Percentiles rank a stretch among this genome's conserved stretches.
Evolutionary conservation across 1,140 invertebrate species (phyloP).

Genomic region (Sitophilus oryzae): DNA sequence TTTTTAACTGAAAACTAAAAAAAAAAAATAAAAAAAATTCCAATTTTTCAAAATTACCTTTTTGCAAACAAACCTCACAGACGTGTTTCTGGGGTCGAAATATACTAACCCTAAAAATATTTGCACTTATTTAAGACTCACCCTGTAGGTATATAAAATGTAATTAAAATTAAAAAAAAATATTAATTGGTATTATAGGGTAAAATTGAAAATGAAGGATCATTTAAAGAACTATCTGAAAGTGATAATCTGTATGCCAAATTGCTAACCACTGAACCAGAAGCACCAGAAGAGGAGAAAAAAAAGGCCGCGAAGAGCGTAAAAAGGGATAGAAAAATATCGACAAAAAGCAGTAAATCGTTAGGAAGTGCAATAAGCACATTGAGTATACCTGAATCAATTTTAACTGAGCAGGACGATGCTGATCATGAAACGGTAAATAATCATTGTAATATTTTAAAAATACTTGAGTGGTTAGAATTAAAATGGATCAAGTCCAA

Average conservation of each 20-base stretch:
- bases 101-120: too few species aligned
- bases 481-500: too few species aligned
- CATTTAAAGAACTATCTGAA: conserved; percentile 57
- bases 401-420: conserved; percentile 35
- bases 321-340: conserved; percentile 31
- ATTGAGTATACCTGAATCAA: conserved; percentile 36
- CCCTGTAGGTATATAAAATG: too few species aligned
- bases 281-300: conserved; percentile 30
- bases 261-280: conserved; percentile 39
- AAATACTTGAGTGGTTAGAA: neutral
- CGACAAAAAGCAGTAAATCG: conserved; percentile 30
- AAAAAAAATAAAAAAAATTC: too few species aligned
- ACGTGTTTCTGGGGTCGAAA: too few species aligned
- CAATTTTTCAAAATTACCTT: too few species aligned
- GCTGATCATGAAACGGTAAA: conserved; percentile 25
- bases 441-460: conserved; percentile 2
- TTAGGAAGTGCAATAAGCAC: conserved; percentile 36
- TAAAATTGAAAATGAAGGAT: conserved; percentile 58
- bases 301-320: conserved; percentile 20
- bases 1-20: too few species aligned
- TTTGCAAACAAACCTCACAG: too few species aligned
- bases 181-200: conserved; percentile 46
- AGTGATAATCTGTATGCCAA: conserved; percentile 57
- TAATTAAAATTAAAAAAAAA: too few species aligned
- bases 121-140: too few species aligned